phyloP scores from a whole-genome alignment of 1,140 invertebrate species.

The Tetramorium parvispinum region DNA sequence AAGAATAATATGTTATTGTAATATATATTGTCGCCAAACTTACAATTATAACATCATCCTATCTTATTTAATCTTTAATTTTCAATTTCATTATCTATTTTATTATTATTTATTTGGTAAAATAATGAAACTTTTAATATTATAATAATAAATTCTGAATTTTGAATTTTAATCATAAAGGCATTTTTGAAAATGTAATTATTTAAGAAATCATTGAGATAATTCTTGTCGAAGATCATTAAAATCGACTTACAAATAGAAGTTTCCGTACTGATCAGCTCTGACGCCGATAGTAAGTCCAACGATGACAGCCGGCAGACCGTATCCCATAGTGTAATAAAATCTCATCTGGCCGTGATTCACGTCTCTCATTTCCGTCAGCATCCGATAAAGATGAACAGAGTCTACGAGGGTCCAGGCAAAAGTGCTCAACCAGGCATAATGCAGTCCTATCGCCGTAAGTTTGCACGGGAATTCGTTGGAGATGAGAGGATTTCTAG shows the following conservation, averaged over 20 bases:
- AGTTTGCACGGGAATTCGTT: slow-evolving; percentile 96
- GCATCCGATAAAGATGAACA: slow-evolving; percentile 96
- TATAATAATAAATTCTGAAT: not conserved
- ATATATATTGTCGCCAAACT: not conserved
- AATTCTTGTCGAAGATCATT: not conserved
- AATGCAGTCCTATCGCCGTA: slow-evolving; percentile 96
- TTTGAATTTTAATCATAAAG: not conserved
- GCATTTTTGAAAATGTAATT: not conserved
- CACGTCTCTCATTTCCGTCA: slow-evolving; percentile 97
- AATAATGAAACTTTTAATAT: not conserved
- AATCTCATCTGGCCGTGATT: slow-evolving; percentile 98
- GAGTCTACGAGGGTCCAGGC: slow-evolving; percentile 97
- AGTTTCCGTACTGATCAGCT: slow-evolving; percentile 98
- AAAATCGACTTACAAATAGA: slow-evolving; percentile 92
- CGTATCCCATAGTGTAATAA: slow-evolving; percentile 98
- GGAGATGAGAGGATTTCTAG: slow-evolving; percentile 90
- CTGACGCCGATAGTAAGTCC: slow-evolving; percentile 96
- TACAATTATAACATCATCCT: not conserved
- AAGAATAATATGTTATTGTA: not conserved
- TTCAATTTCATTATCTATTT: not conserved
- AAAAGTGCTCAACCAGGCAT: slow-evolving; percentile 95
- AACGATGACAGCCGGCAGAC: slow-evolving; percentile 96
- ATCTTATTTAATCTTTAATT: slow-evolving; percentile 40
- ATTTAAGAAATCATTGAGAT: not conserved
- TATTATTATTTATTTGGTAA: not conserved